These are phyloP conservation scores for Xiphophorus couchianus DNA, from an alignment of 2,113 vertebrate genomes.

Conservation along the genomic window DNA sequence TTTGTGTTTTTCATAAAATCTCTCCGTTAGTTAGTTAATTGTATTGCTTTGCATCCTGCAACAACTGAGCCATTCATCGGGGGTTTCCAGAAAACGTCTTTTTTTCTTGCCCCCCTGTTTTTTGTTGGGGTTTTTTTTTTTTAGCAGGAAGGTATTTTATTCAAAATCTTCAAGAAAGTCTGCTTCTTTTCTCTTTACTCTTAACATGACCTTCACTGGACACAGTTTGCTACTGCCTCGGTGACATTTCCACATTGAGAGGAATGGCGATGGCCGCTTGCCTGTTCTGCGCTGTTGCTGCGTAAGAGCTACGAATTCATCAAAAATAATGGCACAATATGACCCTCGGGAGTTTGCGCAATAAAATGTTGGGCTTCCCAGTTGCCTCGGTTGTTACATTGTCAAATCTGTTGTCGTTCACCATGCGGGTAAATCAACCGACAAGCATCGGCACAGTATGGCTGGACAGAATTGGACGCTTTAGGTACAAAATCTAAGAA, in stretches of 20 bases:
- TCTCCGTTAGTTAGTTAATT: too few relatives aligned
- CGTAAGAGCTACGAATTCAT: background rate
- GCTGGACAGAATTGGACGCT: conserved; percentile 40
- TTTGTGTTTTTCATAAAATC: too few relatives aligned
- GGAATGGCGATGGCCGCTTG: too few relatives aligned
- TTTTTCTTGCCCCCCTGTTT: too few relatives aligned
- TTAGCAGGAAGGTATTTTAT: background rate
- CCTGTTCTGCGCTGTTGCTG: background rate
- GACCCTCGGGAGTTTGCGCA: background rate
- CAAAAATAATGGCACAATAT: background rate
- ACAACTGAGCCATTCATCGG: too few relatives aligned
- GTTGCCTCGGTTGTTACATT: background rate
- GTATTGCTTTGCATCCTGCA: too few relatives aligned
- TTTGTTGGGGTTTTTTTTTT: background rate
- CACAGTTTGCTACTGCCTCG: background rate
- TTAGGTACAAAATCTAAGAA: conserved; percentile 33
- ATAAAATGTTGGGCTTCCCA: background rate
- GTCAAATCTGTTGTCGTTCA: conserved; percentile 6
- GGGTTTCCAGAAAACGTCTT: too few relatives aligned
- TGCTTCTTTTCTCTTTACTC: background rate
- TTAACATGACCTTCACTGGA: background rate
- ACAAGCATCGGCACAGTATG: conserved; percentile 51
- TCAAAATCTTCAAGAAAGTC: background rate
- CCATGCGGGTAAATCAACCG: conserved; percentile 49
- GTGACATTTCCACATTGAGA: too few relatives aligned